A percentile compares a stretch with the other conserved stretches of the same genome.
phyloP scores from a whole-genome alignment of 53 echinoderm and acorn worm species.

The Mesocentrotus franciscanus region DNA sequence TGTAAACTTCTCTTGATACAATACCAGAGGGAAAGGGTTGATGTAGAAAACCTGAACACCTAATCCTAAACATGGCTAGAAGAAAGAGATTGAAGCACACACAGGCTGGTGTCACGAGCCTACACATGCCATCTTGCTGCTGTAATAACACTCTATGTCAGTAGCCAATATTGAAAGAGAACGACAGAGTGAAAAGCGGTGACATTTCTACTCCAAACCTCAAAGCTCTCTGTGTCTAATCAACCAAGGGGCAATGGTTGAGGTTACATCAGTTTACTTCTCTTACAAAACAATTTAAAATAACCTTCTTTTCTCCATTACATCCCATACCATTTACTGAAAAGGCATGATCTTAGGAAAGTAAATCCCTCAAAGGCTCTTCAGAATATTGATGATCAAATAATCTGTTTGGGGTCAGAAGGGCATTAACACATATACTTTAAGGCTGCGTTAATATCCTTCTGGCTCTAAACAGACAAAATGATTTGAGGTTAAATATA shows the following conservation, averaged over 20 bases:
- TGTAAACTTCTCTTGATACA: not conserved
- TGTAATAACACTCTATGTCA: slow-evolving; percentile 38
- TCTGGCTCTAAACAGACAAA: too few relatives aligned
- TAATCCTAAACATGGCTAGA: not conserved
- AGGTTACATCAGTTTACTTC: slow-evolving; percentile 20
- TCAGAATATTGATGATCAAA: not conserved
- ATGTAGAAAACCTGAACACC: not conserved
- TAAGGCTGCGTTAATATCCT: too few relatives aligned
- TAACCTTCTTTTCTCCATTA: not conserved
- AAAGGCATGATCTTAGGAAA: not conserved
- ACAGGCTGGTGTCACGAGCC: slow-evolving; percentile 17
- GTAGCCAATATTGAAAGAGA: not conserved
- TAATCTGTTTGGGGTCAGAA: not conserved
- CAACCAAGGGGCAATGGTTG: not conserved
- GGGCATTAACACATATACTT: too few relatives aligned
- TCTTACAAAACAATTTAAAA: not conserved
- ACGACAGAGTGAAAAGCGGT: slow-evolving; percentile 21
- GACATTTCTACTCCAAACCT: slow-evolving; percentile 51
- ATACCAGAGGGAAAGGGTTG: not conserved
- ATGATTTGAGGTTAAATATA: too few relatives aligned
- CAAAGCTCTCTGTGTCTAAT: slow-evolving; percentile 29
- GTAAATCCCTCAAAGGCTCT: too few relatives aligned
- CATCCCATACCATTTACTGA: not conserved
- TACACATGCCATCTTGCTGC: slow-evolving; percentile 41
- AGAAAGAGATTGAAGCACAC: not conserved